Base-by-base conservation (phyloP, 2,888 invertebrate genomes). In the Polietes domitor region DNA sequence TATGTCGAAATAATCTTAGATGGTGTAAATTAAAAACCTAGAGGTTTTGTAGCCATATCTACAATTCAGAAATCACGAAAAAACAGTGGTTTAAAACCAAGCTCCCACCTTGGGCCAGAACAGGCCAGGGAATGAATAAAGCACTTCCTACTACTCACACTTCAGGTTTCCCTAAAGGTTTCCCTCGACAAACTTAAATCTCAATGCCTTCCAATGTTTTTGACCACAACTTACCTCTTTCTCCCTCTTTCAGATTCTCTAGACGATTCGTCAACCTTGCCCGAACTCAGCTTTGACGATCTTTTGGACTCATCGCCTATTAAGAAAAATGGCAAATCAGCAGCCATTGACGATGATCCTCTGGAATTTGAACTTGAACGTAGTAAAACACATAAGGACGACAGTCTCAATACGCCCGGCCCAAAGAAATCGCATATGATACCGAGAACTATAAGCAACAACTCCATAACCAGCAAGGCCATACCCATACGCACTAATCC, bases 231-330 rank as follows among this genome's bases (percentile, higher is more conserved):
- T n/a, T n/a, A n/a, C n/a, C n/a, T n/a, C n/a, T 24, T 5, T 50
- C 0, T 21, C 12, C 7, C 10, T 37, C 70, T 78, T 82, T 50
- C 85, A 90, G 90, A 90, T 78, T 81, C 87, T 41, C 78, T 90
- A n/a, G 88, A 88, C 19, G 90, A 90, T 72, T 86, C 86, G 3
- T 86, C 87, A 4, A 85, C 89, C 9, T 77, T 91, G 76, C 90
- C 89, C 3, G 91, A 90, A 75, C 77, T 90, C 15, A 88, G 91
- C 75, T 87, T 90, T 71, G 90, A 89, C 21, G 91, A 91, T 86
- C 82, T 87, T 19, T 75, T 90, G 43, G 90, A 90, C n/a, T 80
- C 88, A 41, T 85, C 89, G 26, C 85, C 89, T 15, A 80, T 86
- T 12, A 89, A 79, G 77, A 87, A 79, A 21, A 41, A 50, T 17